These are phyloP conservation scores for Atopsyche davidsoni DNA, from an alignment of 1,140 invertebrate species.

Conservation along the genomic window DNA sequence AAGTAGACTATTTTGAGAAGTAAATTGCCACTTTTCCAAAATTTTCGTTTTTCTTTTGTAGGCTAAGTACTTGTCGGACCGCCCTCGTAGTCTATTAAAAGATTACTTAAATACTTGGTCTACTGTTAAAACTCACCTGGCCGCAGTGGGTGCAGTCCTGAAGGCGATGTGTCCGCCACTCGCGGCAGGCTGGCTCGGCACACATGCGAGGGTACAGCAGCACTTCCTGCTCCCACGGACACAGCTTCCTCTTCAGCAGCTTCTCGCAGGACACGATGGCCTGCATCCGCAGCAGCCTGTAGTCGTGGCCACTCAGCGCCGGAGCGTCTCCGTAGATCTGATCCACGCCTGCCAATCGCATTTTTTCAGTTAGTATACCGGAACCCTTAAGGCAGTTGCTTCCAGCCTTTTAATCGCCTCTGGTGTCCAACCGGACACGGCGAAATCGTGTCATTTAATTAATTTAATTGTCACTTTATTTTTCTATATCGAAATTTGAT, in stretches of 20 bases:
- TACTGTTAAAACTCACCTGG: constrained; percentile 40
- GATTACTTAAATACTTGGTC: constrained; percentile 34
- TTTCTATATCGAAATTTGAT: too few relatives aligned
- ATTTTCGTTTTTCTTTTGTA: too few relatives aligned
- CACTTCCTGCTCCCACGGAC: constrained; percentile 61
- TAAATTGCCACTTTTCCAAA: too few relatives aligned
- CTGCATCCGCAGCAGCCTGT: constrained; percentile 54
- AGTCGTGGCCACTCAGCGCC: constrained; percentile 50
- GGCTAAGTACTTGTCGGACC: too few relatives aligned
- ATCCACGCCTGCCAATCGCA: constrained; percentile 32
- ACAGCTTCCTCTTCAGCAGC: constrained; percentile 49
- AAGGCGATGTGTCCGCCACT: constrained; percentile 44
- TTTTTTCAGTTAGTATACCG: too few relatives aligned
- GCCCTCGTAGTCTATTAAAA: constrained; percentile 37
- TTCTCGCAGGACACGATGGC: constrained; percentile 54
- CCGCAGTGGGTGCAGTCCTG: constrained; percentile 51
- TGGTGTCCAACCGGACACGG: too few relatives aligned
- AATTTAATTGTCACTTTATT: too few relatives aligned
- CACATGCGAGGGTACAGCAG: constrained; percentile 62
- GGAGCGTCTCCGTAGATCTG: constrained; percentile 49
- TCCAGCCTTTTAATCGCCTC: too few relatives aligned
- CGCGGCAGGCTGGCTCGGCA: constrained; percentile 42
- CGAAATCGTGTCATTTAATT: too few relatives aligned
- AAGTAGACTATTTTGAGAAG: too few relatives aligned
- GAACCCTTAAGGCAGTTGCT: too few relatives aligned